phyloP scores from a whole-genome alignment of 2,888 invertebrate genomes.

The Mellilla xanthometata region DNA sequence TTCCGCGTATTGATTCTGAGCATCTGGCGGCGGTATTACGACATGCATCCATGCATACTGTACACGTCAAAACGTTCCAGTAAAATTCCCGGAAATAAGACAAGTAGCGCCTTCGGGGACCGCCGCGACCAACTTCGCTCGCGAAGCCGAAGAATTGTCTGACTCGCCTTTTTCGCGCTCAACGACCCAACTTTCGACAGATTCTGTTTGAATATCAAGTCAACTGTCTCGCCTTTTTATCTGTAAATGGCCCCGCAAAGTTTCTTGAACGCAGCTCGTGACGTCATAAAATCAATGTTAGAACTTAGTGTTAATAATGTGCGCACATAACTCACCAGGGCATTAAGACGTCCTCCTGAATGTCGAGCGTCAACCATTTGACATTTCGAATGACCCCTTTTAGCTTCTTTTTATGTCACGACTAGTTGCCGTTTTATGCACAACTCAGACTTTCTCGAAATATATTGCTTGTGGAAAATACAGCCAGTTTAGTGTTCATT shows the following conservation, averaged over 20 bases:
- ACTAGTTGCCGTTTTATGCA: constrained; percentile 30
- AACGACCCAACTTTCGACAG: constrained; percentile 45
- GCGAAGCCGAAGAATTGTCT: constrained; percentile 48
- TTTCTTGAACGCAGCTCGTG: constrained; percentile 19
- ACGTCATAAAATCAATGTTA: constrained; percentile 19
- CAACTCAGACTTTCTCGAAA: constrained; percentile 26
- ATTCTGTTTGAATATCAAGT: constrained; percentile 57
- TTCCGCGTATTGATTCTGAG: constrained; percentile 52
- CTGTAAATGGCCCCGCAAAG: constrained; percentile 29
- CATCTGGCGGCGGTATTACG: constrained; percentile 50
- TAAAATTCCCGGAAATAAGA: constrained; percentile 39
- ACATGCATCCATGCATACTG: constrained; percentile 40
- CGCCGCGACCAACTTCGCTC: constrained; percentile 34
- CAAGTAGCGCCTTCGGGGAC: constrained; percentile 37
- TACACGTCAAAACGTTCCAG: constrained; percentile 38
- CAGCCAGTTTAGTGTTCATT: constrained; percentile 19
- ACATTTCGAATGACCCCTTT: constrained; percentile 34
- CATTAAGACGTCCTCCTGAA: constrained; percentile 29
- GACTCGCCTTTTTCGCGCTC: constrained; percentile 38
- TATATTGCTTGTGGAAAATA: constrained; percentile 24
- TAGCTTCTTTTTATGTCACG: constrained; percentile 32
- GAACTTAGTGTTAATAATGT: constrained; percentile 26
- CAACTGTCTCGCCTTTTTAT: constrained; percentile 31
- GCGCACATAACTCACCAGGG: constrained; percentile 27
- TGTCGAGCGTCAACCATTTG: constrained; percentile 32